Conservation (phyloP, 2,888 invertebrate species). For the Cerastis rubricosa region DNA sequence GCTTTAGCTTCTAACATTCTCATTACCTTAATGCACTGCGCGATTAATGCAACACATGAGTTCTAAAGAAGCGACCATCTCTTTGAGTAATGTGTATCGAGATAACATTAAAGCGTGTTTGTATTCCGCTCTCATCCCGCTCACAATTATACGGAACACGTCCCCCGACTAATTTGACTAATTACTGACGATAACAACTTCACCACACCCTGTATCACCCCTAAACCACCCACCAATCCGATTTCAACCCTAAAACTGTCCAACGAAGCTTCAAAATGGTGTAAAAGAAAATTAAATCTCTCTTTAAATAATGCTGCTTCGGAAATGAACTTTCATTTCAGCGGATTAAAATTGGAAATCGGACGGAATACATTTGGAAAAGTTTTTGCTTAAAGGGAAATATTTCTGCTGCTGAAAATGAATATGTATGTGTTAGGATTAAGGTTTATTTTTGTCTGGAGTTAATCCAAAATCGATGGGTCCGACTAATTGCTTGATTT, state of each 20-base stretch:
- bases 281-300: neutral
- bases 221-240: constrained; percentile 46
- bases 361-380: constrained; percentile 29
- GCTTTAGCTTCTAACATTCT: neutral
- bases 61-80: constrained; percentile 6
- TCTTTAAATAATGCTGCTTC: neutral
- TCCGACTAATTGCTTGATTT: constrained; percentile 80
- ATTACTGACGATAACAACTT: constrained; percentile 81
- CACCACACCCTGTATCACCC: constrained; percentile 72
- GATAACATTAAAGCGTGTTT: constrained; percentile 53
- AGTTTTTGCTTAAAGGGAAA: constrained; percentile 28
- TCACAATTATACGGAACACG: constrained; percentile 67
- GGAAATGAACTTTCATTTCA: constrained; percentile 40
- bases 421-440: constrained; percentile 24
- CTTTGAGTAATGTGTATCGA: constrained; percentile 44
- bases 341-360: constrained; percentile 43
- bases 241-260: constrained; percentile 42
- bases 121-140: constrained; percentile 41
- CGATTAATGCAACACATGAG: neutral
- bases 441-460: constrained; percentile 61
- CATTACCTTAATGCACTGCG: constrained; percentile 11
- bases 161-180: constrained; percentile 84
- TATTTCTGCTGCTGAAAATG: constrained; percentile 33
- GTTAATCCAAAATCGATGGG: constrained; percentile 56
- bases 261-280: constrained; percentile 14